Conservation (phyloP, 1,140 invertebrate genomes). For the Danaus plexippus region DNA sequence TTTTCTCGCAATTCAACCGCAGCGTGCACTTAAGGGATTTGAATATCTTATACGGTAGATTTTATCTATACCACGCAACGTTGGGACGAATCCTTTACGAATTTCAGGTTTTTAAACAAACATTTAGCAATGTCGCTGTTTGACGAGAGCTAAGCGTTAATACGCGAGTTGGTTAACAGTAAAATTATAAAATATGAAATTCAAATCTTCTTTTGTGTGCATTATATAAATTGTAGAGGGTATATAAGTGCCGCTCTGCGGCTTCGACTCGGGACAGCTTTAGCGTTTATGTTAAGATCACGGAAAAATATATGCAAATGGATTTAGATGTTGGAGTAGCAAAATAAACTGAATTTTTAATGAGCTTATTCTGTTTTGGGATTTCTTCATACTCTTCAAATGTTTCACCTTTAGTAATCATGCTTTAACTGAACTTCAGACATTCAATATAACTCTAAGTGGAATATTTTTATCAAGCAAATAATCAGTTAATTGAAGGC, state of each 20-base stretch:
- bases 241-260: no score
- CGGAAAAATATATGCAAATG: constrained; percentile 43
- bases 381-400: no score
- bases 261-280: background rate
- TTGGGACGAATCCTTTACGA: constrained; percentile 41
- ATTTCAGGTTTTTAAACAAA: constrained; percentile 56
- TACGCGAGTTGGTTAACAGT: no score
- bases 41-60: constrained; percentile 66
- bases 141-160: constrained; percentile 15
- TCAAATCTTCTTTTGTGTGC: no score
- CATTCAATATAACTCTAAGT: no score
- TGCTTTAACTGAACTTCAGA: no score
- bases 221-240: no score
- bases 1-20: constrained; percentile 69
- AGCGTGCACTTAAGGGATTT: constrained; percentile 70
- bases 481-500: constrained; percentile 17
- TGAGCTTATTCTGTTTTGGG: constrained; percentile 2
- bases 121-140: constrained; percentile 31
- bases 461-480: constrained; percentile 10
- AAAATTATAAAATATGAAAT: no score
- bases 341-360: constrained; percentile 19
- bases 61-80: constrained; percentile 62
- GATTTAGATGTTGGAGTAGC: constrained; percentile 29
- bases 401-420: no score
- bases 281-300: constrained; percentile 32